phyloP scores from a whole-genome alignment of 1,140 invertebrate genomes.

The Bicyclus anynana region DNA sequence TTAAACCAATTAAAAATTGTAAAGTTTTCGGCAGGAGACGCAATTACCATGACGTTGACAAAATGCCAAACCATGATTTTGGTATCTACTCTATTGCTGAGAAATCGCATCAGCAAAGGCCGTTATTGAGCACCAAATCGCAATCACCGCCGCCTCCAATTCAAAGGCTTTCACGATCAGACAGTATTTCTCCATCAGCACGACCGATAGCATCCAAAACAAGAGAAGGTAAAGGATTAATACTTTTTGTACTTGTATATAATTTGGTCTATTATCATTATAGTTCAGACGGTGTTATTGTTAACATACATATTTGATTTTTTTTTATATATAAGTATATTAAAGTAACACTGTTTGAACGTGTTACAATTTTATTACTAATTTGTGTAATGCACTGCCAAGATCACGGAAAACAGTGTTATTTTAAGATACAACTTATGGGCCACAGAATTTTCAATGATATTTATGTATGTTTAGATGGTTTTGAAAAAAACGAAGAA shows the following conservation, averaged over 20 bases:
- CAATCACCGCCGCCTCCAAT: constrained; percentile 44
- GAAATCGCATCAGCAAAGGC: constrained; percentile 36
- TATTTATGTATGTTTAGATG: constrained; percentile 34
- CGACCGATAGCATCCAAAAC: constrained; percentile 46
- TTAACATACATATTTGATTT: too few species aligned
- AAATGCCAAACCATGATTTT: constrained; percentile 50
- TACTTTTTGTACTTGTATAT: neutral
- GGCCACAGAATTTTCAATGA: neutral
- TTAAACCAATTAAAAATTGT: constrained; percentile 22
- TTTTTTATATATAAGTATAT: constrained; percentile 25
- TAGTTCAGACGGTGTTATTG: constrained; percentile 49
- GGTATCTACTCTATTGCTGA: constrained; percentile 63
- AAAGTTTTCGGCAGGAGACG: constrained; percentile 52
- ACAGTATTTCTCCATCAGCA: constrained; percentile 25
- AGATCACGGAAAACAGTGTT: constrained; percentile 39
- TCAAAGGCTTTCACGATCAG: constrained; percentile 33
- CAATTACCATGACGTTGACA: constrained; percentile 47
- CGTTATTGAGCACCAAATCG: constrained; percentile 41
- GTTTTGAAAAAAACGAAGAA: constrained; percentile 38
- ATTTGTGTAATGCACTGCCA: constrained; percentile 49
- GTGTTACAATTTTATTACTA: constrained; percentile 19
- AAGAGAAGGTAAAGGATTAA: constrained; percentile 37
- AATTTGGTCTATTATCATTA: too few species aligned
- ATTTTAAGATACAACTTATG: constrained; percentile 32
- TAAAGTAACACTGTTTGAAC: constrained; percentile 49